Evolutionary conservation across 2,888 invertebrate genomes (phyloP), one percentile per base, ranked within the genome.

Genomic region (Zygaena filipendulae): DNA sequence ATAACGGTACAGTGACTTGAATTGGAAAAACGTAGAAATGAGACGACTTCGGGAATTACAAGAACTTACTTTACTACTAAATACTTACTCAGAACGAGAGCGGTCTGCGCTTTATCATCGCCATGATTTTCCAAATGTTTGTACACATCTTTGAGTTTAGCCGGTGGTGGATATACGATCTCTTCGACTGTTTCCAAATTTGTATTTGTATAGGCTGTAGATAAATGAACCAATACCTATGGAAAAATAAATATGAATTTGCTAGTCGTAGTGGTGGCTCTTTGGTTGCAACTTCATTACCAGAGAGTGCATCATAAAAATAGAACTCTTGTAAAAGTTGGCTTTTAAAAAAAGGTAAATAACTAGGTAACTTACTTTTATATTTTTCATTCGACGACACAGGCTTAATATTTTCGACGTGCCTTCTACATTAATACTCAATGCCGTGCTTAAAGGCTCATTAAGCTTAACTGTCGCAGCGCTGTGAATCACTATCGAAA

Each of bases 391-490:
- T 14, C 11, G 21, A 7, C 24, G 13, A 13, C 32, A 35, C 10
- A 40, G 28, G 14, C 32, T 25, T 6, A 40, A 20, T 11, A 38
- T 12, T 12, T 25, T 21, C 13, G 31, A 28, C 2, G 40, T 40
- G 4, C 40, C 40, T 19, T 36, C 46, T 1, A 45, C 34, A 13
- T 49, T 50, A 1, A 39, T 27, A 21, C 40, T 45, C 14, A 47
- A 27, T 3, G 43, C 44, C 1, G 38, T 36, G 10, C 38, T 31
- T 7, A 50, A 27, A 0, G 46, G 37, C 27, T 49, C 49, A 14
- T 45, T 45, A 29, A 49, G 49, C 28, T 45, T 50, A 0, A 50
- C 28, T 0, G 44, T 45, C 4, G 49, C 49, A 4, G 49, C 50
- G 7, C 43, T 36, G 23, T 50, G 50, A 18, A 47, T 45, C 3